Conservation (phyloP, 2,113 vertebrate genomes). For the Aphyosemion australe region DNA sequence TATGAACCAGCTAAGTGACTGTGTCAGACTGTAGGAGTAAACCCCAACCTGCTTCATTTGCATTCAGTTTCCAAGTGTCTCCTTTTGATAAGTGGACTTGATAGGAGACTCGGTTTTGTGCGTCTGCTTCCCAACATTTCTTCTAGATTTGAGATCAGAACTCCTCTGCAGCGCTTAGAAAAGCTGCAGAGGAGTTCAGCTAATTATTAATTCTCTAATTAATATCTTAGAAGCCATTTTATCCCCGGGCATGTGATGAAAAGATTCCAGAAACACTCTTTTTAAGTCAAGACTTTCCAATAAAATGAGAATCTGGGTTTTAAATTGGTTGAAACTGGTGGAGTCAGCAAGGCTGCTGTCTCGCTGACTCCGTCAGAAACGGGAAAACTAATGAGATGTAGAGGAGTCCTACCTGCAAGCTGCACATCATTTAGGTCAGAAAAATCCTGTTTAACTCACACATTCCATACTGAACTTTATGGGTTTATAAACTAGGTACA, state of each 20-base stretch:
- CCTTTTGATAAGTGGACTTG: slow-evolving; percentile 20
- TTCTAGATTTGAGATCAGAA: background rate
- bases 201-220: slow-evolving; percentile 21
- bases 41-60: background rate
- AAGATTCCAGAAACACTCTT: slow-evolving; percentile 2
- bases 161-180: background rate
- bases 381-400: slow-evolving; percentile 17
- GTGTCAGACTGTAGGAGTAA: background rate
- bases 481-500: background rate
- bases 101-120: slow-evolving; percentile 14
- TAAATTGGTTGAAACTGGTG: slow-evolving; percentile 2
- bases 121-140: slow-evolving; percentile 5
- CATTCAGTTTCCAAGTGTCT: background rate
- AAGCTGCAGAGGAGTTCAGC: slow-evolving; percentile 2
- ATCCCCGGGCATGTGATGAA: background rate
- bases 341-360: slow-evolving; percentile 1
- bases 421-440: slow-evolving; percentile 20
- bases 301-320: slow-evolving; percentile 1
- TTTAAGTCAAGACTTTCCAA: slow-evolving; percentile 1
- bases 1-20: background rate
- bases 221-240: slow-evolving; percentile 9
- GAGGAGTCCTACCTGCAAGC: slow-evolving; percentile 8
- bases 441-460: background rate
- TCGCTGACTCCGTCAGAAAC: background rate
- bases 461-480: background rate